A percentile compares a stretch with the other conserved stretches of the same genome.
Conservation (phyloP, 2,797 vertebrate species). For the Hydrocynus forskahlii region DNA sequence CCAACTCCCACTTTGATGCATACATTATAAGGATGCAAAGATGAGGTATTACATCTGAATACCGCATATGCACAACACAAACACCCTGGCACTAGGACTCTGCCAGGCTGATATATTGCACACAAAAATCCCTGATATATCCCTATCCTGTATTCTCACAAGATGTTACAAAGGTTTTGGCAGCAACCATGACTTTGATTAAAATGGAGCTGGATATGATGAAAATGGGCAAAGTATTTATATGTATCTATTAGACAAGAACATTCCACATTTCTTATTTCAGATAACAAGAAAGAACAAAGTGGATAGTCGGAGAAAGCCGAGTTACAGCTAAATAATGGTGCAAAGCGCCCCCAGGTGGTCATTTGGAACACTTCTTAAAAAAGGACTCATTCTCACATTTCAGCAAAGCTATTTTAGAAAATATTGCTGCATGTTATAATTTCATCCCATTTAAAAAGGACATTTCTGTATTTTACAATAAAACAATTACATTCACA, state of each 20-base stretch:
- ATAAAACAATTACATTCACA: not conserved
- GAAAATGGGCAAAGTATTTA: not conserved
- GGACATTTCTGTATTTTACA: too few relatives aligned
- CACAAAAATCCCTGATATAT: constrained; percentile 22
- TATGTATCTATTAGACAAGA: not conserved
- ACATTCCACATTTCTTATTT: not conserved
- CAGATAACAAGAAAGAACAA: not conserved
- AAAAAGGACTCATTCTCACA: not conserved
- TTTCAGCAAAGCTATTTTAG: not conserved
- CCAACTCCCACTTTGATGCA: constrained; percentile 30
- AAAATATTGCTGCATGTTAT: not conserved
- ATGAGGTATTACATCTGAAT: not conserved
- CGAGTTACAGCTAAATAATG: not conserved
- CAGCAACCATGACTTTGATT: constrained; percentile 12
- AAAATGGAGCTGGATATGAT: not conserved
- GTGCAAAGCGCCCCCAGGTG: constrained; percentile 31
- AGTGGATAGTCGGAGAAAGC: not conserved
- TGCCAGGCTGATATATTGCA: not conserved
- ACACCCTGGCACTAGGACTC: not conserved
- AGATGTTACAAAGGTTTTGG: constrained; percentile 21
- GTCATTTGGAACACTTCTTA: not conserved
- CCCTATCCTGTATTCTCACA: not conserved
- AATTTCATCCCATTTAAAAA: not conserved
- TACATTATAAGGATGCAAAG: constrained; percentile 10
- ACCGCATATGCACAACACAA: not conserved